Evolutionary conservation across 2,888 invertebrate genomes (phyloP).

Genomic region (Nasonia oneida): DNA sequence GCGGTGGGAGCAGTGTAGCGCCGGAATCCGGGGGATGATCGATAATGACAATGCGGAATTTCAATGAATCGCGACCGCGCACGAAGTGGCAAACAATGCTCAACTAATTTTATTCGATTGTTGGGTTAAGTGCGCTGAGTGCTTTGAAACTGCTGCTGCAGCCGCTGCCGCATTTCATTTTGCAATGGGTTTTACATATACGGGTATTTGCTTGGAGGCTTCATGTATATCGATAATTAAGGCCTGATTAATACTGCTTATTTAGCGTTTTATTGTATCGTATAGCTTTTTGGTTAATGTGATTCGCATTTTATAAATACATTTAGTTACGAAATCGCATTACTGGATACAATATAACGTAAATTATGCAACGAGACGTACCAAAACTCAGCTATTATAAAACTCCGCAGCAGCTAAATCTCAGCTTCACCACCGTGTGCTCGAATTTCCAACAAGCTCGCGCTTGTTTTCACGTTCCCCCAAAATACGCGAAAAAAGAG

Average conservation of each 20-base stretch:
- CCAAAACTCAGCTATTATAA: too few relatives aligned
- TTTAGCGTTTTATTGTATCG: too few relatives aligned
- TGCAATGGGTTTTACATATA: neutral
- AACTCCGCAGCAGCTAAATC: neutral
- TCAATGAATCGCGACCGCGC: conserved; percentile 22
- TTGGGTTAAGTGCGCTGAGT: neutral
- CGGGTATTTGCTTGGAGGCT: neutral
- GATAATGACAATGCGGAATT: conserved; percentile 54
- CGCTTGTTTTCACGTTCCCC: conserved; percentile 6
- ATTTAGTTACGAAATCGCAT: too few relatives aligned
- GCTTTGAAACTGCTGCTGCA: neutral
- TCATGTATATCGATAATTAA: neutral
- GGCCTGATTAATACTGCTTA: too few relatives aligned
- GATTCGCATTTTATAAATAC: too few relatives aligned
- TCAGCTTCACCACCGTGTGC: neutral
- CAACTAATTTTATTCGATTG: conserved; percentile 51
- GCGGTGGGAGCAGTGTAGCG: neutral
- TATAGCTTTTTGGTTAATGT: too few relatives aligned
- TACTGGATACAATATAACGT: too few relatives aligned
- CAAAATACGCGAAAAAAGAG: neutral
- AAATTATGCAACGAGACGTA: neutral
- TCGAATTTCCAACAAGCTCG: neutral
- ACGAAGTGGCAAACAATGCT: conserved; percentile 45
- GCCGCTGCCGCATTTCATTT: neutral
- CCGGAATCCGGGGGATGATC: conserved; percentile 35